A percentile compares a stretch with the other conserved stretches of the same genome.
Evolutionary conservation across 2,113 vertebrate species (phyloP).

Genomic region (Paraplagusia blochii): DNA sequence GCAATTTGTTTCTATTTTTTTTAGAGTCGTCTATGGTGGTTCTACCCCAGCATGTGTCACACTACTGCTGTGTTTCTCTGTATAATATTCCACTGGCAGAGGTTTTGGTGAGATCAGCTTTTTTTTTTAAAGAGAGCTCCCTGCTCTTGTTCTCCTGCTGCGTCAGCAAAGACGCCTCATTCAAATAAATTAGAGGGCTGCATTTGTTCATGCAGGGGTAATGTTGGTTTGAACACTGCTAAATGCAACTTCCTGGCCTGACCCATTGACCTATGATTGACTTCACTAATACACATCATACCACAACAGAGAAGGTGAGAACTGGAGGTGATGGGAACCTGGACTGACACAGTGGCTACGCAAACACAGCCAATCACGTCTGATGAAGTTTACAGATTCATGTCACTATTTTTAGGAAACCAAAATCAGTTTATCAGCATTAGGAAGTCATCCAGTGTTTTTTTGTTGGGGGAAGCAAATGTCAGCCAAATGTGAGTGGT

Average conservation of each 20-base stretch:
- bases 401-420: not conserved
- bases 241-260: not conserved
- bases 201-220: conserved; percentile 8
- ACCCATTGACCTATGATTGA: not conserved
- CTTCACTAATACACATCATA: conserved; percentile 11
- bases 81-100: not conserved
- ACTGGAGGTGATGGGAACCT: conserved; percentile 5
- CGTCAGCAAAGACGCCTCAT: not conserved
- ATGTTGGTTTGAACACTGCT: conserved; percentile 5
- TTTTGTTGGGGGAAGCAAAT: conserved; percentile 3
- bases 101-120: not conserved
- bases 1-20: too few species aligned
- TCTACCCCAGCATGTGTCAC: not conserved
- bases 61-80: not conserved
- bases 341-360: not conserved
- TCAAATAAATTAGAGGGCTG: conserved; percentile 12
- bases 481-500: conserved; percentile 13
- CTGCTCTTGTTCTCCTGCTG: not conserved
- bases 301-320: conserved; percentile 11
- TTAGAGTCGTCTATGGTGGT: too few species aligned
- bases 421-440: too few species aligned
- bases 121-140: not conserved
- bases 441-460: not conserved
- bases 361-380: conserved; percentile 3
- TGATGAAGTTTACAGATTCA: conserved; percentile 1